Conservation (phyloP, 2,113 vertebrate species). For the Cynoglossus semilaevis region DNA sequence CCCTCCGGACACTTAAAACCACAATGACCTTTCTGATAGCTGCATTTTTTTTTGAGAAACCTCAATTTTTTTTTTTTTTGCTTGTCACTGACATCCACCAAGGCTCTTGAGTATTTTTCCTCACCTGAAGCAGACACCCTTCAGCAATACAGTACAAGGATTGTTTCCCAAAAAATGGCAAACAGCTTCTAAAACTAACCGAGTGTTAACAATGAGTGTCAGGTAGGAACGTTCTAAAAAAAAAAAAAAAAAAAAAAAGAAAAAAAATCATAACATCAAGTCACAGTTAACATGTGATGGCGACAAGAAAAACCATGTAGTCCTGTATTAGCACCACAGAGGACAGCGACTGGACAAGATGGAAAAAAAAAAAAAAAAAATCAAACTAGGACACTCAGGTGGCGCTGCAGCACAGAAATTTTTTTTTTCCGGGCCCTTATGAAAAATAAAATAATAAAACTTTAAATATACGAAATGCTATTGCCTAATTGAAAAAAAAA, state of each 20-base stretch:
- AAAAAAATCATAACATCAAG: conserved; percentile 19
- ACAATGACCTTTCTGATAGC: conserved; percentile 42
- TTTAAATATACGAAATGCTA: too few species aligned
- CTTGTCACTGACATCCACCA: conserved; percentile 42
- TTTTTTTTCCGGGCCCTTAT: conserved; percentile 34
- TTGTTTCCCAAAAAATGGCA: conserved; percentile 52
- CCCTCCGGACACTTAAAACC: conserved; percentile 18
- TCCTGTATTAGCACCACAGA: conserved; percentile 57
- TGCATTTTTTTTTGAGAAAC: conserved; percentile 40
- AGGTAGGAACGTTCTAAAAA: too few species aligned
- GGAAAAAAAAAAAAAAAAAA: too few species aligned
- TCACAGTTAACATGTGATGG: conserved; percentile 31
- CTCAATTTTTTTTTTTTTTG: conserved; percentile 49
- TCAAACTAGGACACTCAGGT: conserved; percentile 55
- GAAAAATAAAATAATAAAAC: conserved; percentile 1
- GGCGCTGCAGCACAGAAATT: conserved; percentile 49
- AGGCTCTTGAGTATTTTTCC: conserved; percentile 36
- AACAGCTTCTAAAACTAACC: conserved; percentile 26
- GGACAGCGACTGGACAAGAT: conserved; percentile 48
- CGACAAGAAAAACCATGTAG: conserved; percentile 23
- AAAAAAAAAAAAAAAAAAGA: conserved; percentile 9
- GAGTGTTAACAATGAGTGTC: conserved; percentile 1
- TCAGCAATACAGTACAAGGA: conserved; percentile 64
- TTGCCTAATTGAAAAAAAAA: conserved; percentile 25
- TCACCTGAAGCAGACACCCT: conserved; percentile 49